A percentile compares a stretch with the other conserved stretches of the same genome.
phyloP scores from a whole-genome alignment of 2,113 vertebrate species.

The Scalopus aquaticus region DNA sequence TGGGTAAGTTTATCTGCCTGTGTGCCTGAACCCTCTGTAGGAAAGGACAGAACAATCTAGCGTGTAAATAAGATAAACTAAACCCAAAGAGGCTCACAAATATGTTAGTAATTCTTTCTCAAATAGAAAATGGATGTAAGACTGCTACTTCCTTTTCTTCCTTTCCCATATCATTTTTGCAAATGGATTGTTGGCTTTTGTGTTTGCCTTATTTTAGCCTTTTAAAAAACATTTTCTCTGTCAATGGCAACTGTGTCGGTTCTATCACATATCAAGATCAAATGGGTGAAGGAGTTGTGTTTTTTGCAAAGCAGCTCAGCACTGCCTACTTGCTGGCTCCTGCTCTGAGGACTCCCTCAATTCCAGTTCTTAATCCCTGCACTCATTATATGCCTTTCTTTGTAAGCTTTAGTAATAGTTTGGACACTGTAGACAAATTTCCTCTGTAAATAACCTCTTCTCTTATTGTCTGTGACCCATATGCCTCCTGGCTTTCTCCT shows the following conservation, averaged over 20 bases:
- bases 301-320: neutral
- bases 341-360: neutral
- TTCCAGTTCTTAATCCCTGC: neutral
- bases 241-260: neutral
- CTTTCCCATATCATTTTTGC: neutral
- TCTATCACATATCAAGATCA: neutral
- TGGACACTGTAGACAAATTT: neutral
- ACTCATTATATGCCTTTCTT: neutral
- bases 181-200: neutral
- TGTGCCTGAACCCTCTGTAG: neutral
- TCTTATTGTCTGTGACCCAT: neutral
- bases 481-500: neutral
- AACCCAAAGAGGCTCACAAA: neutral
- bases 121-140: neutral
- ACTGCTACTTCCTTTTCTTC: neutral
- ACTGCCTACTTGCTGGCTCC: neutral
- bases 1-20: neutral
- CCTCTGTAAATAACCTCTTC: neutral
- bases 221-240: neutral
- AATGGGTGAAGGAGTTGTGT: neutral
- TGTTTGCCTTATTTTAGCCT: neutral
- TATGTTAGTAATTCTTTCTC: neutral
- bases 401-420: neutral
- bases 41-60: neutral
- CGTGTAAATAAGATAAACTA: constrained; percentile 24